Evolutionary conservation across 2,888 invertebrate species (phyloP).

Genomic region (Dione vanillae): DNA sequence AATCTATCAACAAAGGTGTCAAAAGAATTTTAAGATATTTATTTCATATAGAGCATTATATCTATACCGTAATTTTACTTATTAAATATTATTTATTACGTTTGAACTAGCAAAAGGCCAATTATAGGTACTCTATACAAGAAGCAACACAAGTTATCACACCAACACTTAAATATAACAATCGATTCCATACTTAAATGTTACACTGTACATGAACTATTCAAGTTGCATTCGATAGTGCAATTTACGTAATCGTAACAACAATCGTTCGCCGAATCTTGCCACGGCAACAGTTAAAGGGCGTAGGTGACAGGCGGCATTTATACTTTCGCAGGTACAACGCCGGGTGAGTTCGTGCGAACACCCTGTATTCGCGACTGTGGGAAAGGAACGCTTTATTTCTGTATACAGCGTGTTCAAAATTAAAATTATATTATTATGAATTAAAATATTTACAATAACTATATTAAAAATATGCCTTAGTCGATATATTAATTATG

Average conservation of each 20-base stretch:
- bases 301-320: constrained; percentile 79
- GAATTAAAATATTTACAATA: too few species aligned
- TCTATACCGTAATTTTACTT: neutral
- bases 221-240: constrained; percentile 45
- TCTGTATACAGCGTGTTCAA: constrained; percentile 60
- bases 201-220: constrained; percentile 42
- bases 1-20: neutral
- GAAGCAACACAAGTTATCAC: constrained; percentile 11
- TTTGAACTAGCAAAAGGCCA: constrained; percentile 25
- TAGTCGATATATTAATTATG: too few species aligned
- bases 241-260: constrained; percentile 52
- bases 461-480: neutral
- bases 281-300: constrained; percentile 71
- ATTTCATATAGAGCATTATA: neutral
- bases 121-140: constrained; percentile 1
- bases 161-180: neutral
- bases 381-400: constrained; percentile 77
- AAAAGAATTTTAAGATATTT: neutral
- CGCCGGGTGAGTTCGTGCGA: constrained; percentile 78
- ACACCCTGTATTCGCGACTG: constrained; percentile 80
- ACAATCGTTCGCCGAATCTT: constrained; percentile 56
- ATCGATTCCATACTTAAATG: constrained; percentile 1
- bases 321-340: constrained; percentile 78
- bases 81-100: constrained; percentile 5
- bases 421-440: neutral